Percentiles rank a stretch among this genome's conserved stretches.
Conservation (phyloP, 2,888 invertebrate genomes). For the Tanytarsus gracilentus region DNA sequence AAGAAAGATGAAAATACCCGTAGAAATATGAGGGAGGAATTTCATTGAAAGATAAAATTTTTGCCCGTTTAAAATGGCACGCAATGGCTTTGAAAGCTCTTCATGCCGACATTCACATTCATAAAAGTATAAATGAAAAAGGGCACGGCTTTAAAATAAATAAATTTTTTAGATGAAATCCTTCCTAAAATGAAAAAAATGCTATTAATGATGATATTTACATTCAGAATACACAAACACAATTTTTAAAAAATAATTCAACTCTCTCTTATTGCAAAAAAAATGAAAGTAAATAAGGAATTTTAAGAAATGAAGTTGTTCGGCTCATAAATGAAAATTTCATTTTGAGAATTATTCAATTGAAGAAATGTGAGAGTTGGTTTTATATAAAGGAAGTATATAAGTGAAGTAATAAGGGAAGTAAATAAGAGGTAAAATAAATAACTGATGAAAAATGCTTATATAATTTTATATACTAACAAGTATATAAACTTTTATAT, state of each 20-base stretch:
- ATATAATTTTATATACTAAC: too few species aligned
- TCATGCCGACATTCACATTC: not conserved
- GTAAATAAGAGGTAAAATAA: too few species aligned
- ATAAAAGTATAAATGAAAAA: not conserved
- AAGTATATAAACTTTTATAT: too few species aligned
- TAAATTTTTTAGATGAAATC: constrained; percentile 3
- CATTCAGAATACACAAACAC: not conserved
- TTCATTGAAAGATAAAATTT: not conserved
- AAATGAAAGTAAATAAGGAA: too few species aligned
- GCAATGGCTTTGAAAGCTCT: constrained; percentile 3
- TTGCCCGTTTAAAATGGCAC: not conserved
- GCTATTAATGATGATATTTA: not conserved
- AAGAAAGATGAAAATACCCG: not conserved
- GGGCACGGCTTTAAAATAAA: constrained; percentile 1
- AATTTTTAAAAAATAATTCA: not conserved
- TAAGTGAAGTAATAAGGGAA: too few species aligned
- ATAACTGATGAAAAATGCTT: too few species aligned
- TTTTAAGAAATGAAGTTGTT: too few species aligned
- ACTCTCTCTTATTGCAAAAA: not conserved
- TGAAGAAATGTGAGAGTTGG: too few species aligned
- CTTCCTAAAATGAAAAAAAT: not conserved
- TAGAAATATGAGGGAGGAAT: not conserved
- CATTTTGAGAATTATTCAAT: too few species aligned
- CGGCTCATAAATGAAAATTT: too few species aligned
- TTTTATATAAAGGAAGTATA: too few species aligned